These are phyloP conservation scores for Plodia interpunctella DNA, from an alignment of 1,140 invertebrate genomes.

Conservation along the genomic window DNA sequence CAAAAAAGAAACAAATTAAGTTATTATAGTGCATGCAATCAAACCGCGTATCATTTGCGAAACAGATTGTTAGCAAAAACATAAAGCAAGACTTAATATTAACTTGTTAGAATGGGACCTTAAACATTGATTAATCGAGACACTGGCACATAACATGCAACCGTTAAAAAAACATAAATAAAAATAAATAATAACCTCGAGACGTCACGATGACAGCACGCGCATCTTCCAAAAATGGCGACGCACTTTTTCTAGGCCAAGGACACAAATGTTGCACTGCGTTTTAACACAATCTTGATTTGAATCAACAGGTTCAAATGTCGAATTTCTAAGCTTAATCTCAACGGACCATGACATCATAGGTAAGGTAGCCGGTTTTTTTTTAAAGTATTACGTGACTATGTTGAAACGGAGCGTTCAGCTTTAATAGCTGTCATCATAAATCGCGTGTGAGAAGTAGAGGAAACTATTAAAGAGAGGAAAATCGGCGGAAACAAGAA, in stretches of 20 bases:
- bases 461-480: conserved; percentile 15
- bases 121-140: not conserved
- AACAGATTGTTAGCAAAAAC: conserved; percentile 4
- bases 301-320: conserved; percentile 17
- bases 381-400: conserved; percentile 14
- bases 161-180: conserved; percentile 19
- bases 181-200: conserved; percentile 36
- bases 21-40: not conserved
- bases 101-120: not conserved
- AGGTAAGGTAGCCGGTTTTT: conserved; percentile 14
- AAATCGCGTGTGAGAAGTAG: conserved; percentile 15
- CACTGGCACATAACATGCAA: conserved; percentile 7
- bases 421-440: conserved; percentile 9
- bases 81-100: not conserved
- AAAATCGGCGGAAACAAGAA: not conserved
- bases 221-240: conserved; percentile 50
- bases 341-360: conserved; percentile 14
- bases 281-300: conserved; percentile 16
- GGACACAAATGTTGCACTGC: conserved; percentile 34
- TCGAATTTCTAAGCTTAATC: conserved; percentile 13
- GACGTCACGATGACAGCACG: conserved; percentile 47
- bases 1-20: not conserved
- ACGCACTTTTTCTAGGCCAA: conserved; percentile 49
- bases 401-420: conserved; percentile 8
- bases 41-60: not conserved